Evolutionary conservation across 2,113 vertebrate genomes (phyloP), one percentile per base, ranked within the genome.

Genomic region (Mormyrus iriodes): DNA sequence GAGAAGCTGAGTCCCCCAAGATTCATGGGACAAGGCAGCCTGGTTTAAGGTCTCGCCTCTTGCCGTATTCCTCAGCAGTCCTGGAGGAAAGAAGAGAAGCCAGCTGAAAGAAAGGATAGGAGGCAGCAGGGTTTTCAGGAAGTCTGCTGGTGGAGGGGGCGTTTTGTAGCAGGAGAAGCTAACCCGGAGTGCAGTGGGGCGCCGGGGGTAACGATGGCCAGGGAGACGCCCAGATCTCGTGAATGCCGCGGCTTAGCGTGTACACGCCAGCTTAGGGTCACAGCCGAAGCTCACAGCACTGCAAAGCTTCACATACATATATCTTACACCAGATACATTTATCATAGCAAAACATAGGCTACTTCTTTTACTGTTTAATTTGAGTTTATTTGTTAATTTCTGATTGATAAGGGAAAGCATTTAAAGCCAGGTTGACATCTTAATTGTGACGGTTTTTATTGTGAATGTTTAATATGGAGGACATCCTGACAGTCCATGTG

Each of bases 381-480:
- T 79, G 69, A 76, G n/a, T 19, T 39, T 35, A 76, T 39, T 76
- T 42, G 17, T 76, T 76, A 8, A 65, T 76, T 42, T 35, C 5
- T 2, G 15, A 79, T 19, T 2, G 73, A 42, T 76, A 19, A 79
- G 73, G 73, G 73, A 79, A 79, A 39, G 5, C 0, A 79, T 35
- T 12, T 19, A 27, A 79, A 79, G 35, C 15, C 44, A 27, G 39
- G 48, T 9, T 86, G 31, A 35, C 48, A 17, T 52, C 13, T 49
- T 51, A 86, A 52, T 53, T 52, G 48, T 76, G 61, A 86, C 53
- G 73, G 79, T 8, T 55, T 88, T 85, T 69, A 79, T 55, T 48
- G 27, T 82, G 65, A 17, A 85, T 61, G 42, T 58, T 86, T 55
- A 86, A 86, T 53, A 86, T 35, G 13, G 10, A 86, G n/a, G 31